Base-by-base conservation (phyloP, 2,888 invertebrate genomes). In the Antheraea yamamai region DNA sequence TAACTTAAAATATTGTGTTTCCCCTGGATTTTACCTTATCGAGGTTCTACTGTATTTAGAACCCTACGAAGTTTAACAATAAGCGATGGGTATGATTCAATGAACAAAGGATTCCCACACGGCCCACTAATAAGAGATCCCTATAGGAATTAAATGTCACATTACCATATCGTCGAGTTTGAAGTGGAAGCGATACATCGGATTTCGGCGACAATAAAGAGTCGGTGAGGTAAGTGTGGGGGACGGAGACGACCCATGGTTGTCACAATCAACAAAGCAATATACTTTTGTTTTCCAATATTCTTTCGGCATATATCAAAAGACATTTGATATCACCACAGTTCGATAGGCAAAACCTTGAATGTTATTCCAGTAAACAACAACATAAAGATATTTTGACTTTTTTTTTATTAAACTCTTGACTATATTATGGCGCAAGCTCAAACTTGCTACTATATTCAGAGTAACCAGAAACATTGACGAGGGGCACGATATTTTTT, bases 161-260 rank as follows among this genome's bases (percentile, higher is more conserved):
- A 93, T 94, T 93, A 93, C 87, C 92, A 93, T 92, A 92, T 88
- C 91, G 90, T 82, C 83, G 90, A 90, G 90, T 91, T 91, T 89
- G 86, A 87, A 92, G 90, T 89, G 92, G 91, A 91, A 91, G 89
- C 92, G 92, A 93, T 93, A 94, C 90, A 91, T 91, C 88, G 92
- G 92, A 93, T 94, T 92, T 93, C 89, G 86, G 87, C 85, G 87
- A 93, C 93, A 92, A 91, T 92, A 87, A 85, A 83, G 82, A 85
- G 84, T 79, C 83, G 83, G 82, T 77, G 85, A 80, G 77, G 79
- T 76, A 79, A 68, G 78, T 75, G 79, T 76, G 78, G 79, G 77
- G 75, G 77, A 78, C 77, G 80, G 76, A 73, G 76, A 64, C 58
- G 1, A 35, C 12, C 23, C 75, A 80, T 79, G 80, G 80, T 18